A percentile compares a stretch with the other conserved stretches of the same genome.
Conservation (phyloP, 1,140 invertebrate genomes). For the Melipona quadrifasciata region DNA sequence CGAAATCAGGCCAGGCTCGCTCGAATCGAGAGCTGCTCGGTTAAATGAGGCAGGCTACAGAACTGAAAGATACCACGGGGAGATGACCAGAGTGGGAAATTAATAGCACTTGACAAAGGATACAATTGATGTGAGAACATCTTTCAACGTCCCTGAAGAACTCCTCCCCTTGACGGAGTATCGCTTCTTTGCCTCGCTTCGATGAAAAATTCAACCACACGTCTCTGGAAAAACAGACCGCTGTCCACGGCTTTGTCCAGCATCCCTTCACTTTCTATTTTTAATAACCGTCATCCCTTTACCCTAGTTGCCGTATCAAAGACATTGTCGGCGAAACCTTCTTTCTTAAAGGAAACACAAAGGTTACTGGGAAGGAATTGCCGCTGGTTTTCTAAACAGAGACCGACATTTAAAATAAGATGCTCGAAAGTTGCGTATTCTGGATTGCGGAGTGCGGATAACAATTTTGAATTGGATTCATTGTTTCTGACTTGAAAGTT, state of each 20-base stretch:
- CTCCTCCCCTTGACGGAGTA: too few relatives aligned
- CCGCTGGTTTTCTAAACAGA: too few relatives aligned
- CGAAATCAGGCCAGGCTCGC: slow-evolving; percentile 43
- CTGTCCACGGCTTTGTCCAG: not conserved
- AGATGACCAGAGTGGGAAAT: slow-evolving; percentile 10
- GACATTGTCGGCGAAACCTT: too few relatives aligned
- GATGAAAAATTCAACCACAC: slow-evolving; percentile 28
- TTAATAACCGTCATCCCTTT: not conserved
- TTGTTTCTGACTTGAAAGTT: not conserved
- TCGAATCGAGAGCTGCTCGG: slow-evolving; percentile 35
- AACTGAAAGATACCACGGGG: slow-evolving; percentile 19
- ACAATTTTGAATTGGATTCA: too few relatives aligned
- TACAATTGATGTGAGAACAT: slow-evolving; percentile 40
- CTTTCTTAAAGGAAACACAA: too few relatives aligned
- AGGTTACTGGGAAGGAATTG: not conserved
- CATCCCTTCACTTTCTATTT: not conserved
- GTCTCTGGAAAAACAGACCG: not conserved
- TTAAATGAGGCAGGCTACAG: slow-evolving; percentile 35
- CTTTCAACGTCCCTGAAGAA: not conserved
- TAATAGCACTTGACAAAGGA: slow-evolving; percentile 37
- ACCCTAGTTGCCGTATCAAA: not conserved
- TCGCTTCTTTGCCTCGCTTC: not conserved
- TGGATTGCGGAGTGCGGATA: too few relatives aligned
- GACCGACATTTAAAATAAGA: too few relatives aligned
- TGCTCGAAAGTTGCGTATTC: too few relatives aligned